Base-by-base conservation (phyloP, 2,113 vertebrate species). In the Melanotaenia duboulayi region DNA sequence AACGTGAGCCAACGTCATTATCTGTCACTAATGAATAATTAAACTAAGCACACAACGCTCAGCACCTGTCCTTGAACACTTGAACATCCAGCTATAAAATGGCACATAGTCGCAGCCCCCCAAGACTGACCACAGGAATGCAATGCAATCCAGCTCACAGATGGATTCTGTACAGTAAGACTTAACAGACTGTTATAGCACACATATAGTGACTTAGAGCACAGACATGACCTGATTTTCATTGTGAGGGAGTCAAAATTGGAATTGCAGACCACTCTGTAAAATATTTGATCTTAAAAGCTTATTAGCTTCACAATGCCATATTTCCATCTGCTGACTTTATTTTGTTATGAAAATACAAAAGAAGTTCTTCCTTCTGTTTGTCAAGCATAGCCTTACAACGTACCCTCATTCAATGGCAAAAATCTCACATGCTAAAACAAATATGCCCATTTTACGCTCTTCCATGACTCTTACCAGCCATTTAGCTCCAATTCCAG, bases 401-500 rank as follows among this genome's bases (percentile, higher is more conserved):
- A 78, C 52, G 51, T 71, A 42, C 40, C 65, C 76, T 78, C 76
- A 54, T 52, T 62, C 62, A 81, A 55, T 83, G 69, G 76, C 72
- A 74, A 48, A 69, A 59, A 56, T 24, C 14, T 59, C 52, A 22
- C 46, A 49, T 55, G 59, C 12, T 22, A 65, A 65, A 60, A 50
- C 59, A 74, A 77, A 74, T 72, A 70, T 35, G 24, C 56, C 22
- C 56, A 32, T 60, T 63, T 52, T 24, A 50, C 68, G 54, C 54
- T 60, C 39, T 76, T 55, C 59, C 37, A n/a, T 76, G 63, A 55
- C 40, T 66, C 93, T 96, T 92, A 98, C 96, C 97, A 95, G 92
- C 95, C 94, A 61, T 97, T 96, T 86, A 95, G 94, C 87, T 97
- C 96, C 91, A 98, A 93, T 65, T 98, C 97, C 92, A 98, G 93